A percentile compares a stretch with the other conserved stretches of the same genome.
Conservation (phyloP, 2,888 invertebrate genomes). For the Endotricha flammealis region DNA sequence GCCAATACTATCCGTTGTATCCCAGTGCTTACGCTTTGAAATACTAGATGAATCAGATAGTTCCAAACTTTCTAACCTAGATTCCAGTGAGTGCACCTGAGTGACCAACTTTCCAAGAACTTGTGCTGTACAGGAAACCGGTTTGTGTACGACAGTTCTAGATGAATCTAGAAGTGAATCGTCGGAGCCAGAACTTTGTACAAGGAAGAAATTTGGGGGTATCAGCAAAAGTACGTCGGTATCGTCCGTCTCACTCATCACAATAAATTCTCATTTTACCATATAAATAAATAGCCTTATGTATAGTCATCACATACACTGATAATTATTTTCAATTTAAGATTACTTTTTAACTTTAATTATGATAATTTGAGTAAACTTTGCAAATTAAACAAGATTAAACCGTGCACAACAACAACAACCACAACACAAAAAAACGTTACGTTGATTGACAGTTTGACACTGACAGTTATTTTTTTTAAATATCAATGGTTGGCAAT, state of each 20-base stretch:
- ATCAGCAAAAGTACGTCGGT: constrained; percentile 88
- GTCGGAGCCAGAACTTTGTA: constrained; percentile 79
- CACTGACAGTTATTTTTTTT: too few relatives aligned
- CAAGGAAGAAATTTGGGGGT: constrained; percentile 85
- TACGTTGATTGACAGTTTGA: too few relatives aligned
- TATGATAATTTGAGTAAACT: too few relatives aligned
- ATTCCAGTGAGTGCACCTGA: constrained; percentile 80
- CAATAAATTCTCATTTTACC: constrained; percentile 31
- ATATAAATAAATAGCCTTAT: constrained; percentile 38
- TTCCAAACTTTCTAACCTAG: constrained; percentile 67
- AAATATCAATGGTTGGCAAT: too few relatives aligned
- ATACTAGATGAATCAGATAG: constrained; percentile 46
- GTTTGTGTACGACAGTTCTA: constrained; percentile 67
- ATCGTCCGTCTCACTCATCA: constrained; percentile 83
- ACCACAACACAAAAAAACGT: too few relatives aligned
- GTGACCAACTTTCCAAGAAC: constrained; percentile 76
- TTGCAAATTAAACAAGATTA: too few relatives aligned
- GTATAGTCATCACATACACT: too few relatives aligned
- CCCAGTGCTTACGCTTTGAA: constrained; percentile 37
- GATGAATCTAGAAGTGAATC: constrained; percentile 63
- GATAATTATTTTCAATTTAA: too few relatives aligned
- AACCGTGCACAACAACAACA: too few relatives aligned
- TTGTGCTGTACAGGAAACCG: constrained; percentile 66
- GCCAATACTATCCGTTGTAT: constrained; percentile 52
- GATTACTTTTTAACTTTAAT: too few relatives aligned